Evolutionary conservation across 2,797 vertebrate species (phyloP).

Genomic region (Bradypodion ventrale): DNA sequence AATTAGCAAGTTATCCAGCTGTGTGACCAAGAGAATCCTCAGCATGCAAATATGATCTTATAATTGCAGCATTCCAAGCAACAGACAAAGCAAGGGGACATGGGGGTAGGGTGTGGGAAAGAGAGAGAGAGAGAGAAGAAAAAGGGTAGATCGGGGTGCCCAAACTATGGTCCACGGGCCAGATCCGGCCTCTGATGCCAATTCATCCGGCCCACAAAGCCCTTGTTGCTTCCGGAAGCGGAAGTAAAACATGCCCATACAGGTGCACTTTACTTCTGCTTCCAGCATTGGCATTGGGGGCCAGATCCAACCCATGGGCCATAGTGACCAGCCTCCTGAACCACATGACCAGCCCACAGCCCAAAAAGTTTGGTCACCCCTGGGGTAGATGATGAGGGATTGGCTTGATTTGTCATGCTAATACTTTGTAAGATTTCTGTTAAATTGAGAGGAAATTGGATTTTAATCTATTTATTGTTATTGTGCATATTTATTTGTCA

Average conservation of each 20-base stretch:
- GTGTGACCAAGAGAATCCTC: slow-evolving; percentile 49
- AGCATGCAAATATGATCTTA: slow-evolving; percentile 44
- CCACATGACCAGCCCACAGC: no score
- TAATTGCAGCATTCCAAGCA: slow-evolving; percentile 49
- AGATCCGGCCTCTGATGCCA: no score
- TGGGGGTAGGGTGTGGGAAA: neutral
- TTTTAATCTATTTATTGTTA: neutral
- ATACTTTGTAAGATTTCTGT: slow-evolving; percentile 26
- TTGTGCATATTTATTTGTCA: neutral
- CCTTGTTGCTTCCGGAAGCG: no score
- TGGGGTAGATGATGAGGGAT: neutral
- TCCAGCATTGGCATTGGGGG: no score
- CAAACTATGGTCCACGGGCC: no score
- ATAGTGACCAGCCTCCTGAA: no score
- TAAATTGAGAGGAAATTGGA: neutral
- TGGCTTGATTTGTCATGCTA: neutral
- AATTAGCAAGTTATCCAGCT: slow-evolving; percentile 65
- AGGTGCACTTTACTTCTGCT: no score
- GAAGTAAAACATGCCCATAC: no score
- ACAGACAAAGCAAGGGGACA: neutral
- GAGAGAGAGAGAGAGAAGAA: neutral
- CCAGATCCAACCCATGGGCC: no score
- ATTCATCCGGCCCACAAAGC: no score
- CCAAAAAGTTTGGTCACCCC: no score
- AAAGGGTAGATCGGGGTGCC: no score